Base-by-base conservation (phyloP, 2,888 invertebrate genomes). In the Sclerodermus sp. region DNA sequence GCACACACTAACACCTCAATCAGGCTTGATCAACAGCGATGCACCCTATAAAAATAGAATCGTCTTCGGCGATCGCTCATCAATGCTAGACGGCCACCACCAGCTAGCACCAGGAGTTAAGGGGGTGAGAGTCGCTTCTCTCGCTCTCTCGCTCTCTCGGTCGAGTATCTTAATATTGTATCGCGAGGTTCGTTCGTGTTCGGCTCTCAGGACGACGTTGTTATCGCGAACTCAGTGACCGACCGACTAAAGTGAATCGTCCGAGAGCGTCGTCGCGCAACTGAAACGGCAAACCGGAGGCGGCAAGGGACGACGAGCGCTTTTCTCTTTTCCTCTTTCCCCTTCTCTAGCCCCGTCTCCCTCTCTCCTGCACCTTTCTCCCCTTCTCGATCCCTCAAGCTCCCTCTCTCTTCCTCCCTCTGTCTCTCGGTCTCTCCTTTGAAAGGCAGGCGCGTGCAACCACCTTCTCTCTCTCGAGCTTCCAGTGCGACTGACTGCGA, bases 361-460 rank as follows among this genome's bases (percentile, higher is more conserved):
- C 15, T 29, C n/a, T 47, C 60, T 45, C 32, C 42, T 45, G 32
- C 45, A 50, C 17, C 36, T 29, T 14, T 36, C 12, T 32, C 23
- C 29, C 45, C 14, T 51, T 18, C 51, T 49, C 49, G n/a, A n/a
- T 49, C 53, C 17, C 36, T 29, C 17, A 30, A n/a, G 29, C 23
- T 34, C 45, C 14, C 54, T 18, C 51, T 49, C 49, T 32, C 49
- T 48, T 47, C 17, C 51, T 45, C 50, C 44, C 49, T 52, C 48
- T 50, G 48, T 52, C 61, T 55, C 43, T 36, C 57, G 64, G 53
- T 65, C 62, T 65, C 62, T 58, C 65, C 60, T 62, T 59, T 64
- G 65, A 79, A 78, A 80, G 78, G 72, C 77, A 72, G 67, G 82
- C 82, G 81, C 79, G 79, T 79, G 65, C 62, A 65, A 74, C 75